These are phyloP conservation scores for Periphyllus acericola DNA, from an alignment of 2,888 invertebrate genomes.

Conservation along the genomic window DNA sequence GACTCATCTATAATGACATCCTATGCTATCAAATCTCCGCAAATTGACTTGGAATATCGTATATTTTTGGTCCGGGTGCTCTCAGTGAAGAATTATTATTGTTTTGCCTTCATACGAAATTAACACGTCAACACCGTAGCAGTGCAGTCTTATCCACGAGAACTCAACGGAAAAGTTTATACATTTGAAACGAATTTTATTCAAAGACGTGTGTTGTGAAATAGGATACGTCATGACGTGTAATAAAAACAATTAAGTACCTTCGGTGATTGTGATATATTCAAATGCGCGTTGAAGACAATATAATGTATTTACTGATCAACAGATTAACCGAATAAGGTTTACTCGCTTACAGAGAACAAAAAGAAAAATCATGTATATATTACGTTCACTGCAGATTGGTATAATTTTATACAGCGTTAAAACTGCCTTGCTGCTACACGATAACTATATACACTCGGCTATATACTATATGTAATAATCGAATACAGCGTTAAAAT, in stretches of 20 bases:
- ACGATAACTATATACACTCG: too few species aligned
- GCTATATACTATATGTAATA: too few species aligned
- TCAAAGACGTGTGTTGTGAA: background rate
- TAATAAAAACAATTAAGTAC: background rate
- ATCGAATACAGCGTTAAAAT: too few species aligned
- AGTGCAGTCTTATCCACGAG: background rate
- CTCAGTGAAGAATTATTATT: background rate
- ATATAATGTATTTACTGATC: background rate
- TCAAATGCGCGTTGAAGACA: background rate
- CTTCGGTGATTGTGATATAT: background rate
- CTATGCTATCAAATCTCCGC: background rate
- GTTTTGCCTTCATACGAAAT: background rate
- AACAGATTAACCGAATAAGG: background rate
- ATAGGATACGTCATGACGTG: background rate
- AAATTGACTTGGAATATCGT: conserved; percentile 18
- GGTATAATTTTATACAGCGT: too few species aligned
- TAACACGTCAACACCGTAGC: background rate
- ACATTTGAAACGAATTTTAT: background rate
- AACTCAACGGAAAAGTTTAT: background rate
- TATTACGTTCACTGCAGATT: too few species aligned
- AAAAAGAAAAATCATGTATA: too few species aligned
- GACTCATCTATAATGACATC: conserved; percentile 26
- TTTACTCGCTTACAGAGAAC: background rate
- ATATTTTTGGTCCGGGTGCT: background rate
- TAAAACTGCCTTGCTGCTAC: too few species aligned